A percentile compares a stretch with the other conserved stretches of the same genome.
Conservation (phyloP, 2,888 invertebrate genomes). For the Labia minor region DNA sequence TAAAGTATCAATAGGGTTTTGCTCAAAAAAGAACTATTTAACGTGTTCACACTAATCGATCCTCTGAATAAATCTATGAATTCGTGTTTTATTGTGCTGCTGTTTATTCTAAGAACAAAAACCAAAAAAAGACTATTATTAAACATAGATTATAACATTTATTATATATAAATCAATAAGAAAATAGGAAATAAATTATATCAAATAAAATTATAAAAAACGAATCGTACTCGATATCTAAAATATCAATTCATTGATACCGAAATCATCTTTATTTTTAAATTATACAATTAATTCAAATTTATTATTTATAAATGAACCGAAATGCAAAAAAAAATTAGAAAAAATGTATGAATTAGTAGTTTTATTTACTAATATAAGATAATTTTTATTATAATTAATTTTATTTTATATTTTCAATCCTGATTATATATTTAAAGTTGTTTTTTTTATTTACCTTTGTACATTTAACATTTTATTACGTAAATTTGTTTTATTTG, state of each 20-base stretch:
- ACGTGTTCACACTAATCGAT: not conserved
- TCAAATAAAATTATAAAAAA: not conserved
- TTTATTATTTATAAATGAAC: not conserved
- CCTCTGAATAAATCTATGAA: not conserved
- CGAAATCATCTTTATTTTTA: no score
- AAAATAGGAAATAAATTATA: not conserved
- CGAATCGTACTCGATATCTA: not conserved
- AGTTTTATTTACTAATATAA: no score
- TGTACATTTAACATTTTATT: no score
- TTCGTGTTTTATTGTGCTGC: not conserved
- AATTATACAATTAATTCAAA: no score
- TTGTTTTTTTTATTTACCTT: not conserved
- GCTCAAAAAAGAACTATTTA: not conserved
- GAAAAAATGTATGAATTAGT: no score
- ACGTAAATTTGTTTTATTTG: no score
- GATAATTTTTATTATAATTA: no score
- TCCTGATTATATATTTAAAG: not conserved
- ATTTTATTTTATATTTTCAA: no score
- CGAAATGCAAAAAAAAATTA: not conserved
- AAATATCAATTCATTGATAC: no score
- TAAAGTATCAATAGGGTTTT: not conserved
- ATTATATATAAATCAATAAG: not conserved
- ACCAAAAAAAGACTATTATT: not conserved
- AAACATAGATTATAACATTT: not conserved
- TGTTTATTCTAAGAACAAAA: slow-evolving; percentile 1